Conservation (phyloP, 2,113 vertebrate genomes). For the Toxostoma redivivum region DNA sequence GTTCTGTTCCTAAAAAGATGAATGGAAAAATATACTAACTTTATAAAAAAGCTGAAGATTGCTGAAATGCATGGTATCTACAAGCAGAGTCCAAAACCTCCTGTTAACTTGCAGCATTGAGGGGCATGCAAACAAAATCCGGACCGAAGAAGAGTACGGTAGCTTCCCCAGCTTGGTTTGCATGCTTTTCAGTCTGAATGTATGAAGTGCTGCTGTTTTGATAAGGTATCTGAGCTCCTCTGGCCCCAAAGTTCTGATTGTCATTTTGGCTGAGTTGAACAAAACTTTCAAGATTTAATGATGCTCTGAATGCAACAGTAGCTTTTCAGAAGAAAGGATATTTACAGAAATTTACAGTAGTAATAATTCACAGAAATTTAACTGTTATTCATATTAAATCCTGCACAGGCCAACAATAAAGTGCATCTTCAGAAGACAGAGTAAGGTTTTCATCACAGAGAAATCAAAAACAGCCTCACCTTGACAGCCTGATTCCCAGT, state of each 20-base stretch:
- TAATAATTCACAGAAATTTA: background rate
- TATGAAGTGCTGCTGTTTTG: background rate
- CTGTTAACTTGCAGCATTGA: background rate
- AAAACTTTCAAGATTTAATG: background rate
- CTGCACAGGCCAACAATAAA: background rate
- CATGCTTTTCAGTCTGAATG: background rate
- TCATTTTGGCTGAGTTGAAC: background rate
- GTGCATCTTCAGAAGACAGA: background rate
- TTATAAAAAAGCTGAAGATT: background rate
- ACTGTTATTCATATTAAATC: background rate
- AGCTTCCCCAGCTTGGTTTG: background rate
- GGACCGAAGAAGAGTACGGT: background rate
- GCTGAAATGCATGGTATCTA: background rate
- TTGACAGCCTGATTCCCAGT: slow-evolving; percentile 48
- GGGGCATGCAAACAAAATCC: background rate
- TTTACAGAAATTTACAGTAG: background rate
- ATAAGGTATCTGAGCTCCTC: background rate
- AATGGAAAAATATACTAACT: background rate
- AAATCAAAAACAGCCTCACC: slow-evolving; percentile 2
- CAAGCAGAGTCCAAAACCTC: background rate
- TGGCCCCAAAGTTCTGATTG: background rate
- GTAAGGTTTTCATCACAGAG: background rate
- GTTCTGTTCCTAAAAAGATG: background rate
- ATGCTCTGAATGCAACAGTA: background rate
- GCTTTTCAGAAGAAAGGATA: background rate